These are phyloP conservation scores for Maniola hyperantus DNA, from an alignment of 2,888 invertebrate species.

Conservation along the genomic window DNA sequence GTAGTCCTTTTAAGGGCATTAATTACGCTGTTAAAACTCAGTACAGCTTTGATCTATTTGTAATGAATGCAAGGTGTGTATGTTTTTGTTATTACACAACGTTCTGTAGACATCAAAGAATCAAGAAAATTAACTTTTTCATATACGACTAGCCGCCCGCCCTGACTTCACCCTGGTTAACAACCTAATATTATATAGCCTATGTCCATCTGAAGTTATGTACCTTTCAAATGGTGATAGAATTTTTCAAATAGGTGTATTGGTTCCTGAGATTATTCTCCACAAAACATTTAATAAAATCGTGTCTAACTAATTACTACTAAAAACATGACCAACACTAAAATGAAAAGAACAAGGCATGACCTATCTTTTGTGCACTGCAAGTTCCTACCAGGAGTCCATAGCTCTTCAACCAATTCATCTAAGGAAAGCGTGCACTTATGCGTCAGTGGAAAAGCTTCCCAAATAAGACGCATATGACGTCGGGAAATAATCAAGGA, in stretches of 20 bases:
- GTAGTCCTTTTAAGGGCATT: slow-evolving; percentile 23
- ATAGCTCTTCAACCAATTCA: slow-evolving; percentile 30
- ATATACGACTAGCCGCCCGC: too few species aligned
- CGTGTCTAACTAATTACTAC: not conserved
- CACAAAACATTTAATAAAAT: not conserved
- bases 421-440: slow-evolving; percentile 26
- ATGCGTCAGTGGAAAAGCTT: slow-evolving; percentile 41
- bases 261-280: too few species aligned
- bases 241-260: too few species aligned
- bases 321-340: not conserved
- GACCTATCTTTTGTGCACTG: slow-evolving; percentile 37
- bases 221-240: too few species aligned
- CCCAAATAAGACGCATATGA: slow-evolving; percentile 34
- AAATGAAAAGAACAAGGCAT: slow-evolving; percentile 22
- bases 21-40: slow-evolving; percentile 14
- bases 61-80: slow-evolving; percentile 11
- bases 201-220: too few species aligned
- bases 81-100: not conserved
- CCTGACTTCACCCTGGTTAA: too few species aligned
- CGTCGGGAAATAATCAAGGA: slow-evolving; percentile 9
- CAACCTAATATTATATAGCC: too few species aligned
- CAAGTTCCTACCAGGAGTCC: slow-evolving; percentile 38
- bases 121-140: not conserved
- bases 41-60: not conserved
- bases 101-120: slow-evolving; percentile 4